Conservation (phyloP, 2,888 invertebrate species). For the Omphaloscelis lunosa region DNA sequence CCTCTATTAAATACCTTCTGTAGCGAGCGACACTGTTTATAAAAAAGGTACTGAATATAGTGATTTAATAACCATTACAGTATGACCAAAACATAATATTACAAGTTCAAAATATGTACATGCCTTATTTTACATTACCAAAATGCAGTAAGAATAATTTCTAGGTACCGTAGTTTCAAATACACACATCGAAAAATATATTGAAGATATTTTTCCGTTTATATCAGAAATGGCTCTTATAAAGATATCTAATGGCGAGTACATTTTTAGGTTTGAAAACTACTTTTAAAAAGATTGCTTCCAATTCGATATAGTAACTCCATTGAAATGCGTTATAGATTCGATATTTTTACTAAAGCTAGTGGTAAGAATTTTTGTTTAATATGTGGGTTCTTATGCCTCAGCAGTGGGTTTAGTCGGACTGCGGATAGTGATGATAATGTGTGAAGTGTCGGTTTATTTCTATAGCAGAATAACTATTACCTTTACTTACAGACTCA, state of each 20-base stretch:
- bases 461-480: too few species aligned
- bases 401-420: neutral
- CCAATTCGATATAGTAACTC: neutral
- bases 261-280: conserved; percentile 43
- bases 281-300: conserved; percentile 50
- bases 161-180: neutral
- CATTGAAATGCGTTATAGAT: conserved; percentile 18
- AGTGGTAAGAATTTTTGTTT: too few species aligned
- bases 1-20: too few species aligned
- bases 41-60: too few species aligned
- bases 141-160: neutral
- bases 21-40: too few species aligned
- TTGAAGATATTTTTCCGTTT: conserved; percentile 22
- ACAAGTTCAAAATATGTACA: neutral
- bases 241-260: conserved; percentile 30
- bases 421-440: neutral
- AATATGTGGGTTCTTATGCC: too few species aligned
- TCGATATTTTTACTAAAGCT: conserved; percentile 1
- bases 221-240: conserved; percentile 35
- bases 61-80: neutral
- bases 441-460: too few species aligned
- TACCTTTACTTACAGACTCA: too few species aligned
- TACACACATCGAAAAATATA: conserved; percentile 25
- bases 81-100: neutral
- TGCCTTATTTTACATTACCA: neutral